Evolutionary conservation across 1,140 invertebrate species (phyloP).

Genomic region (Chionoecetes opilio): DNA sequence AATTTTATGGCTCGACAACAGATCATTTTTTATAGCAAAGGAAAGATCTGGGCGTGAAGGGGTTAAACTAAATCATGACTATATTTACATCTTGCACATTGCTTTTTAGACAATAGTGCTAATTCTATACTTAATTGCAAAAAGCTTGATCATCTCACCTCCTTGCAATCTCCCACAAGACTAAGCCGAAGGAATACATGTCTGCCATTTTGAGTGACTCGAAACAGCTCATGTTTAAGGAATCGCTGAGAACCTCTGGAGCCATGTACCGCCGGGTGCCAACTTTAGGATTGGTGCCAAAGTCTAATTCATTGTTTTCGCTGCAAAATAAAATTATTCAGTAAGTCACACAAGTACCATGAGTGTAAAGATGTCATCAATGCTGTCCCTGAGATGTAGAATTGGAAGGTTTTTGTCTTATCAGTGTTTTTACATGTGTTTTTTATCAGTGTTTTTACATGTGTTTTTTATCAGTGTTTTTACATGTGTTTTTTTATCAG

Average conservation of each 20-base stretch:
- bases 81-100: not conserved
- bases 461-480: too few species aligned
- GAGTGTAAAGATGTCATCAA: too few species aligned
- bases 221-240: slow-evolving; percentile 95
- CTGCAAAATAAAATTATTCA: slow-evolving; percentile 59
- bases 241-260: slow-evolving; percentile 96
- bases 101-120: not conserved
- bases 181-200: slow-evolving; percentile 97
- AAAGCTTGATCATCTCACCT: slow-evolving; percentile 84
- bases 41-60: too few species aligned
- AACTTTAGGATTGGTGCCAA: slow-evolving; percentile 88
- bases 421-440: too few species aligned
- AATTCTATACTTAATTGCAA: too few species aligned
- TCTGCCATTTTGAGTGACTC: slow-evolving; percentile 98
- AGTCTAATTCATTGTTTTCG: slow-evolving; percentile 76
- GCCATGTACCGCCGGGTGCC: slow-evolving; percentile 98
- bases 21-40: too few species aligned
- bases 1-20: too few species aligned
- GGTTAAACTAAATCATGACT: not conserved
- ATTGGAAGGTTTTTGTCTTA: too few species aligned
- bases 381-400: too few species aligned
- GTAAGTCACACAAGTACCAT: not conserved
- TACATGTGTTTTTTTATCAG: too few species aligned
- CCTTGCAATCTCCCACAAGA: slow-evolving; percentile 95
- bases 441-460: too few species aligned